Base-by-base conservation (phyloP, 2,797 vertebrate species). In the Anas flavirostris region DNA sequence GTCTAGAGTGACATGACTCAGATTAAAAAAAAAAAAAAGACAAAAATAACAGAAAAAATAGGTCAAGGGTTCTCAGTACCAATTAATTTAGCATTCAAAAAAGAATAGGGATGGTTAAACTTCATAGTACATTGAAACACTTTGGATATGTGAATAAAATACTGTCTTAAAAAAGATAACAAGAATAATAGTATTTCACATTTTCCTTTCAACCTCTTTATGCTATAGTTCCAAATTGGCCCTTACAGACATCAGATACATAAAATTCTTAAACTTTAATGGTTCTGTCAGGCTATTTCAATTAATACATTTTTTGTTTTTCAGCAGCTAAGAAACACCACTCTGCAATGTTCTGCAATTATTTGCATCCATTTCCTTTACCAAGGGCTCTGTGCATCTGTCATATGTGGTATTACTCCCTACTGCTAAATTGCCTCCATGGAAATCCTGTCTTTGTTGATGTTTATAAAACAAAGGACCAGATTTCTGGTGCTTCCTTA, bases 31-130 rank as follows among this genome's bases (percentile, higher is more conserved):
- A 86, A 64, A 88, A 83, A 5, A 10, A 41, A 41, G 41, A 41
- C 86, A 83, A 5, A 67, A 80, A 60, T 5, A 46, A 3, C 25
- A 64, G 26, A 93, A 87, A 93, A 95, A 93, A 37, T 75, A 88
- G 58, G 86, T 92, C 35, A 23, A 43, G 55, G 28, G 83, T 80
- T 80, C 31, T 73, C 86, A 82, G 63, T 81, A 95, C 72, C 74
- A 96, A 95, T 97, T 97, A 97, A 94, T 96, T 91, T 90, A 64
- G 44, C 69, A 86, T 93, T 93, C 64, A 52, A 56, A 94, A 88
- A 84, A 43, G 41, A 95, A 93, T 50, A 91, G 64, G 79, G 72
- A 73, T 76, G 53, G 53, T 75, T 86, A 94, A 93, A 91, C n/a
- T 87, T 79, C 53, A 95, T 25, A 44, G 48, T 6, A 88, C 79